Percentiles rank a stretch among this genome's conserved stretches.
Conservation (phyloP, 53 echinoderm and acorn worm species). For the Henricia sp. region DNA sequence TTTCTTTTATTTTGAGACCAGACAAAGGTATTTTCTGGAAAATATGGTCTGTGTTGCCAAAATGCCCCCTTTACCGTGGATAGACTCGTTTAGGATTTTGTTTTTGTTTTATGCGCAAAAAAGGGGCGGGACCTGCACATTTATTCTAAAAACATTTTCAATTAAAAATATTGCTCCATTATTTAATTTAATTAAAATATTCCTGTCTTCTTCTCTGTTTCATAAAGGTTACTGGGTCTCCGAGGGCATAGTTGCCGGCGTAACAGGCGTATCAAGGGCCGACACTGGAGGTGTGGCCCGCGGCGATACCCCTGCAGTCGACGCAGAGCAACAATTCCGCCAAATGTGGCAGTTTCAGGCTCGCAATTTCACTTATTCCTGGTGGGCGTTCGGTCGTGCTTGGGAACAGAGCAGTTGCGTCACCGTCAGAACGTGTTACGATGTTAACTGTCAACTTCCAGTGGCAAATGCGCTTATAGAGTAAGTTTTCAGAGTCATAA, state of each 20-base stretch:
- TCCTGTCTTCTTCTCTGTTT: background rate
- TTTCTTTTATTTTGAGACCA: too few relatives aligned
- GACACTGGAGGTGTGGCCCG: background rate
- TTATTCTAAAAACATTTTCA: too few relatives aligned
- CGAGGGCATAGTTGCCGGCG: background rate
- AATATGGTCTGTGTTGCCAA: too few relatives aligned
- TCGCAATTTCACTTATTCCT: conserved; percentile 68
- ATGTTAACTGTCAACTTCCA: conserved; percentile 56
- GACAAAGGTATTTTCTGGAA: too few relatives aligned
- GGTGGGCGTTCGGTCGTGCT: conserved; percentile 85
- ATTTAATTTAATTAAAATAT: too few relatives aligned
- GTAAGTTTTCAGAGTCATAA: too few relatives aligned
- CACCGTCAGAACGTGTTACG: conserved; percentile 72
- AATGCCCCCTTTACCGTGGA: too few relatives aligned
- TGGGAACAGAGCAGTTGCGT: conserved; percentile 75
- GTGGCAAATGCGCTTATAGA: conserved; percentile 64
- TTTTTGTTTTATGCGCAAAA: too few relatives aligned
- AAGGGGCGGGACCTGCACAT: too few relatives aligned
- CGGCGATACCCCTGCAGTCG: background rate
- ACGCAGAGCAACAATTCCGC: conserved; percentile 2
- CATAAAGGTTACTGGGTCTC: conserved; percentile 17
- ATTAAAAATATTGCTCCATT: too few relatives aligned
- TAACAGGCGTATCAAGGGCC: background rate
- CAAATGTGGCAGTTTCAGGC: conserved; percentile 79
- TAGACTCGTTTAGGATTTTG: too few relatives aligned